Base-by-base conservation (phyloP, 2,888 invertebrate species). In the Julus scanicus region DNA sequence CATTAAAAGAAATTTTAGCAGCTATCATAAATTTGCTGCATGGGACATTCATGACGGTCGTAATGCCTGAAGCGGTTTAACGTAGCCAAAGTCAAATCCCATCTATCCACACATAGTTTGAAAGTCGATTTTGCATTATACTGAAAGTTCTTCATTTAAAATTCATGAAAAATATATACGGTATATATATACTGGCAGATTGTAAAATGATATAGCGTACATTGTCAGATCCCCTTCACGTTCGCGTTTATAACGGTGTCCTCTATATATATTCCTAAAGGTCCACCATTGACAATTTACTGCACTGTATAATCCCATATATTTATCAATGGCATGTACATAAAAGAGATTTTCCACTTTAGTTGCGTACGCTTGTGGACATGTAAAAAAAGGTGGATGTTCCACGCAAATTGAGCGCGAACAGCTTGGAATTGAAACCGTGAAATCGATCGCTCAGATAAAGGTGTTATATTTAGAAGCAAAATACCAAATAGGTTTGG, bases 371-470 rank as follows among this genome's bases (percentile, higher is more conserved):
- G 71, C 29, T 71, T 29, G 3, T 71, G 29, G 71, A 29, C 63
- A 20, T 63, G 63, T 63, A 63, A 48, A 63, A 63, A 63, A 9
- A 8, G 71, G 29, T 71, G 2, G 71, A 71, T 29, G 71, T 29
- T 71, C 29, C 29, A 71, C 71, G 29, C 71, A 71, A 71, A 71
- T 71, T 29, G 71, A 63, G 63, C 63, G 20, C 63, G 63, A 53
- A 63, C 63, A 20, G 63, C 63, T 71, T 71, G 71, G 71, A 71
- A 71, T n/a, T 71, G 71, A 71, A 29, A 11, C 71, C 71, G 71
- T 71, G 29, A 29, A 71, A 71, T 71, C 71, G 71, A 71, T 71
- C 13, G 11, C n/a, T 11, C 71, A 71, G 29, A 71, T 71, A 71
- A 29, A 29, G 71, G 29, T 71, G 71, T 71, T 71, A 71, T 71